phyloP scores from a whole-genome alignment of 2,113 vertebrate species.

The Pongo pygmaeus region DNA sequence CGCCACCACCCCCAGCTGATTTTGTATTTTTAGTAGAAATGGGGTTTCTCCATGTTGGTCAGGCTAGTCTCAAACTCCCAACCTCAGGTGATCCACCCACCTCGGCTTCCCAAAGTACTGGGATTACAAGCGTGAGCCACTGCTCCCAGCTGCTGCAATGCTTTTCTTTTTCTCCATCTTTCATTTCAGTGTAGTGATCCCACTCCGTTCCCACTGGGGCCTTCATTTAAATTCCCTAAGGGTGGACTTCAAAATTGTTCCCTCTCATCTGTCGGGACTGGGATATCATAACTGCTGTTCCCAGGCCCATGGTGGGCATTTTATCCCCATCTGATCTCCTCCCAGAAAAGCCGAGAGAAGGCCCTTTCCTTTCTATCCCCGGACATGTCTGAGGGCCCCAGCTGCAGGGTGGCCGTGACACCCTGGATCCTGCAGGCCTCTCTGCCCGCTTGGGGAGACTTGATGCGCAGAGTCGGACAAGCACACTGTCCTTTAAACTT shows the following conservation, averaged over 20 bases:
- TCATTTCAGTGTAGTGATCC: neutral
- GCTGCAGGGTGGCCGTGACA: neutral
- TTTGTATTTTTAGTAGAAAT: too few species aligned
- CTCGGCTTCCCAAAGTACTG: too few species aligned
- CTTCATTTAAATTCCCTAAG: neutral
- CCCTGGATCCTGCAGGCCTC: neutral
- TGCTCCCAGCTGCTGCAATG: neutral
- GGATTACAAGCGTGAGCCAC: too few species aligned
- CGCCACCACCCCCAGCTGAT: too few species aligned
- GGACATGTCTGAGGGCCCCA: neutral
- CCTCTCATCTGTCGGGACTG: neutral
- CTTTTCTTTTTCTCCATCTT: neutral
- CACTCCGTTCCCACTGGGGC: neutral
- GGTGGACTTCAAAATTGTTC: neutral
- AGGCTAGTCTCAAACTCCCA: too few species aligned
- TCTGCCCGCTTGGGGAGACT: neutral
- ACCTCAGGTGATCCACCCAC: too few species aligned
- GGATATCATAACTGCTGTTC: neutral
- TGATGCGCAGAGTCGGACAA: neutral
- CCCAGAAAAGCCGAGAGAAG: neutral
- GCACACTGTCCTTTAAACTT: slow-evolving; percentile 28
- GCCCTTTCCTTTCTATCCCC: neutral
- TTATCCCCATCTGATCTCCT: neutral
- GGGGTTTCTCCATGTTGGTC: too few species aligned
- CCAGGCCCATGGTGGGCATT: neutral